Evolutionary conservation across 2,888 invertebrate species (phyloP).

Genomic region (Mesoligia furuncula): DNA sequence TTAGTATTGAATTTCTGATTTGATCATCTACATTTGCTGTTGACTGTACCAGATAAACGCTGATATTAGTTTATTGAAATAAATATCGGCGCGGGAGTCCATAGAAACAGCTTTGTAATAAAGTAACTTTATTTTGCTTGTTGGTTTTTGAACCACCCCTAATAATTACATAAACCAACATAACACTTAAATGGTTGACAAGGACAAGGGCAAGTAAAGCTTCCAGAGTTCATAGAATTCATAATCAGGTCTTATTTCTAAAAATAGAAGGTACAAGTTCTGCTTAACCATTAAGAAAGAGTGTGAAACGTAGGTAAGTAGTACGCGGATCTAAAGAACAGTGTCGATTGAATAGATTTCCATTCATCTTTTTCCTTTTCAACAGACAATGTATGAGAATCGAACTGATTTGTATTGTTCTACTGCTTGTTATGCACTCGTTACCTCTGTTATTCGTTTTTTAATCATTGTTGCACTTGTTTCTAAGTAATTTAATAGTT

Average conservation of each 20-base stretch:
- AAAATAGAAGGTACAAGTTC: not conserved
- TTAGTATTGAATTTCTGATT: no score
- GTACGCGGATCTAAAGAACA: slow-evolving; percentile 35
- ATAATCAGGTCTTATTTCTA: not conserved
- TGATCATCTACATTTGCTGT: no score
- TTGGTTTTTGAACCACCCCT: not conserved
- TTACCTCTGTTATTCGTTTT: slow-evolving; percentile 28
- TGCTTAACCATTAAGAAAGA: slow-evolving; percentile 21
- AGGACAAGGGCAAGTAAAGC: no score
- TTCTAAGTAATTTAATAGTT: slow-evolving; percentile 9
- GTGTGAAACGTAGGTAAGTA: slow-evolving; percentile 20
- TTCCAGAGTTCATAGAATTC: not conserved
- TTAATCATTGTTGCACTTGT: slow-evolving; percentile 21
- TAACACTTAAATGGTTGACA: not conserved
- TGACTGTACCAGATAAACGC: not conserved
- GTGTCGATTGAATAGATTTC: slow-evolving; percentile 50
- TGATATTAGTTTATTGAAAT: not conserved
- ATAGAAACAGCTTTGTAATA: not conserved
- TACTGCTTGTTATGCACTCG: slow-evolving; percentile 31
- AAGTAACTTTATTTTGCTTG: not conserved
- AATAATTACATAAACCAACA: not conserved
- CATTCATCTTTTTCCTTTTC: slow-evolving; percentile 47
- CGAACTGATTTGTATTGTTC: slow-evolving; percentile 36
- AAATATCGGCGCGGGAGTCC: not conserved
- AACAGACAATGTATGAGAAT: slow-evolving; percentile 59